These are phyloP conservation scores for Pantherophis guttatus DNA, from an alignment of 2,113 vertebrate species.

Conservation along the genomic window DNA sequence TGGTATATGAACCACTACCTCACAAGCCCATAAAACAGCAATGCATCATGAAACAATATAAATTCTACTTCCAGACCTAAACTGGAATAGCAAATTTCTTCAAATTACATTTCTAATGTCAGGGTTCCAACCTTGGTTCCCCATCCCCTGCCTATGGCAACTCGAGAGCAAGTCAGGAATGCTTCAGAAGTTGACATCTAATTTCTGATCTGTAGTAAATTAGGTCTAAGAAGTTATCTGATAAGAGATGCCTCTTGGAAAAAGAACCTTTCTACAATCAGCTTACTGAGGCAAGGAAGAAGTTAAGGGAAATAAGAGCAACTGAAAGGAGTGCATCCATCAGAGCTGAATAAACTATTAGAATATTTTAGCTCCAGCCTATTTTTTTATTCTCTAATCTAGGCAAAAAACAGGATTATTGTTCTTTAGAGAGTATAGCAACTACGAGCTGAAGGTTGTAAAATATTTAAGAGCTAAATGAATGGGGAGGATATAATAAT, in stretches of 20 bases:
- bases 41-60: background rate
- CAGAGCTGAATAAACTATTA: background rate
- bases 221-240: background rate
- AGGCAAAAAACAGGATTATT: background rate
- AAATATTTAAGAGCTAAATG: constrained; percentile 11
- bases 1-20: background rate
- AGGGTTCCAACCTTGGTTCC: no score
- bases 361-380: background rate
- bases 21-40: background rate
- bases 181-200: no score
- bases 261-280: background rate
- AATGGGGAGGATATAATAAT: background rate
- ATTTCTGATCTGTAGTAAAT: background rate
- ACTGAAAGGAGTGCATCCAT: background rate
- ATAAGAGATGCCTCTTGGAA: background rate
- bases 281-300: background rate
- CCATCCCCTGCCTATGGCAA: no score
- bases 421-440: background rate
- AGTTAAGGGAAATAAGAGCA: background rate
- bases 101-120: background rate
- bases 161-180: no score
- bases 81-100: background rate
- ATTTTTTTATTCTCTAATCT: background rate
- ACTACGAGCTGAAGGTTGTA: background rate
- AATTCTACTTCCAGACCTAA: background rate